These are phyloP conservation scores for Phymastichus coffea DNA, from an alignment of 1,140 invertebrate genomes.

Conservation along the genomic window DNA sequence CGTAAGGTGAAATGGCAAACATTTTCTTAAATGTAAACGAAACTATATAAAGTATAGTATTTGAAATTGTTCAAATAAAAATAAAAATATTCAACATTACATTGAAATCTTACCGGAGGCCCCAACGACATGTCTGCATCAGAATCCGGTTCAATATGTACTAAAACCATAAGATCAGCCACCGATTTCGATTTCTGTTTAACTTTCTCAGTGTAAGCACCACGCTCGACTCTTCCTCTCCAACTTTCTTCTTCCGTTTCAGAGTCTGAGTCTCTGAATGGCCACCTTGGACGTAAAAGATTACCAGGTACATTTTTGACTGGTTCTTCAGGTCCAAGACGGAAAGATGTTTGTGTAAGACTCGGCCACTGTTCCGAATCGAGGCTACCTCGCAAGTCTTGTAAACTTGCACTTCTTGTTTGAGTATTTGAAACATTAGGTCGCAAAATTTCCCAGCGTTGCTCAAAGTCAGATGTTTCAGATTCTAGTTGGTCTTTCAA, in stretches of 20 bases:
- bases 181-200: conserved; percentile 72
- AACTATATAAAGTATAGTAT: too few species aligned
- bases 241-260: conserved; percentile 71
- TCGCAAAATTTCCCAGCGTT: conserved; percentile 66
- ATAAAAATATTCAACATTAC: too few species aligned
- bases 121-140: conserved; percentile 60
- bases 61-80: neutral
- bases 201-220: conserved; percentile 69
- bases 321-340: conserved; percentile 46
- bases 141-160: conserved; percentile 69
- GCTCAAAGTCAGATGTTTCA: conserved; percentile 63
- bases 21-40: too few species aligned
- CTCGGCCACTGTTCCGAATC: conserved; percentile 52
- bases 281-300: neutral
- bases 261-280: conserved; percentile 57
- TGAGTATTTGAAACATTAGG: conserved; percentile 57
- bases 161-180: conserved; percentile 73
- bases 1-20: too few species aligned
- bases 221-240: conserved; percentile 63
- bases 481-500: conserved; percentile 42
- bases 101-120: conserved; percentile 39
- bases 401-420: conserved; percentile 55
- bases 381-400: conserved; percentile 56
- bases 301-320: conserved; percentile 41
- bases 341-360: conserved; percentile 45